Base-by-base conservation (phyloP, 2,797 vertebrate genomes). In the Tokudaia muenninki region DNA sequence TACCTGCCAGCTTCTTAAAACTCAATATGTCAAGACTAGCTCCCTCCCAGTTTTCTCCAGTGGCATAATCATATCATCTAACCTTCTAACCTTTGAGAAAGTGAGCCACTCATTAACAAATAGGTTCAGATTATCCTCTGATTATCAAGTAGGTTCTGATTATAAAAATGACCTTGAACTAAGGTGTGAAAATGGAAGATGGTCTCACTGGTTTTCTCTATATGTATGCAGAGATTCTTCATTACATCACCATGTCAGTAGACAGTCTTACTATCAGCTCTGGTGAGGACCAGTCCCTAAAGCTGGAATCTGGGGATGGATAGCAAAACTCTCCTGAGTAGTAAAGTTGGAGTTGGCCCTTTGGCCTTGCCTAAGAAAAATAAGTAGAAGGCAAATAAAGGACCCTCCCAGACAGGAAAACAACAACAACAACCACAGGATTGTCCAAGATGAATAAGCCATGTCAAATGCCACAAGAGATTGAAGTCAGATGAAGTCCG, bases 401-500 rank as follows among this genome's bases (percentile, higher is more conserved):
- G 65, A 72, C 29, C 24, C 52, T 80, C 61, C 55, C 37, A 89
- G 19, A 19, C 22, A 29, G 21, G 47, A 55, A 41, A 75, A 37
- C 67, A 72, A 21, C 67, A 26, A 88, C 29, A 65, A 13, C 67
- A 34, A 91, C 31, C 16, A 34, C 31, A 67, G 92, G 19, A 70
- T n/a, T 4, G 22, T 52, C 21, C 37, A 74, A 72, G 50, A 72
- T 72, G 92, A 52, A 81, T 77, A 52, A 93, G 94, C 75, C 44
- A 87, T 47, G 52, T 94, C 88, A 94, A 84, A 95, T 89, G 80
- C 34, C 52, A 87, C 47, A 92, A 87, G 79, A 95, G 88, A 86
- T 0, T 21, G 14, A 81, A 97, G 67, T 6, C 55, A 93, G 2
- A 41, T 77, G 57, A 94, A 21, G 55, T 65, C 44, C 81, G 88